Percentiles rank a stretch among this genome's conserved stretches.
phyloP scores from a whole-genome alignment of 2,113 vertebrate genomes.

The Athene noctua region DNA sequence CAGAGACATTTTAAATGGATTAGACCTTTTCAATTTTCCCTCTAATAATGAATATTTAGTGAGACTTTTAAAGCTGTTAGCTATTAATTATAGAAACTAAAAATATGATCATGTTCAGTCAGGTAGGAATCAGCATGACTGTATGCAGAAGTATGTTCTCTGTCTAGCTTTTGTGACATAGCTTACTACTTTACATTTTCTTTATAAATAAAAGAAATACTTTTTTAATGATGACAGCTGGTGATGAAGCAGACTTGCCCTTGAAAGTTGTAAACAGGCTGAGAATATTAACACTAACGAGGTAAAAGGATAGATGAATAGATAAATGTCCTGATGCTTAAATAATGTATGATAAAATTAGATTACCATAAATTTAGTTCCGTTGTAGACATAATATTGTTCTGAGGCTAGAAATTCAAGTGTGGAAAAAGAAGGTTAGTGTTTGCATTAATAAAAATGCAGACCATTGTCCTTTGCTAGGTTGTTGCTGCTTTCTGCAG shows the following conservation, averaged over 20 bases:
- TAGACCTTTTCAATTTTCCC: conserved; percentile 9
- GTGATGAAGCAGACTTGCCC: conserved; percentile 24
- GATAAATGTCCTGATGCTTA: background rate
- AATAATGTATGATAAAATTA: background rate
- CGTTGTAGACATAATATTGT: background rate
- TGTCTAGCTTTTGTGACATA: background rate
- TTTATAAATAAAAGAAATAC: background rate
- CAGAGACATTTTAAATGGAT: conserved; percentile 52
- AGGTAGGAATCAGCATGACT: background rate
- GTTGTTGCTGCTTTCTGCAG: conserved; percentile 28
- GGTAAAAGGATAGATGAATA: conserved; percentile 17
- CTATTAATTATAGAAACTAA: conserved; percentile 60
- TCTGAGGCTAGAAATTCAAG: conserved; percentile 19
- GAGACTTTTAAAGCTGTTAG: conserved; percentile 38
- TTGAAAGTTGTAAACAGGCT: conserved; percentile 25
- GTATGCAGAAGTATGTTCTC: background rate
- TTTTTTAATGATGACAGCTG: conserved; percentile 9
- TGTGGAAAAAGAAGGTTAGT: background rate
- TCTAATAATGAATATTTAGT: conserved; percentile 34
- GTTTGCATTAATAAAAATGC: conserved; percentile 31
- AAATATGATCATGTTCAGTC: background rate
- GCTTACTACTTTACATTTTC: background rate
- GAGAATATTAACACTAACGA: background rate
- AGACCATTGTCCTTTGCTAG: conserved; percentile 20
- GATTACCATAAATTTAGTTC: conserved; percentile 39